Conservation (phyloP, 2,888 invertebrate species). For the Reticulitermes lucifugus region DNA sequence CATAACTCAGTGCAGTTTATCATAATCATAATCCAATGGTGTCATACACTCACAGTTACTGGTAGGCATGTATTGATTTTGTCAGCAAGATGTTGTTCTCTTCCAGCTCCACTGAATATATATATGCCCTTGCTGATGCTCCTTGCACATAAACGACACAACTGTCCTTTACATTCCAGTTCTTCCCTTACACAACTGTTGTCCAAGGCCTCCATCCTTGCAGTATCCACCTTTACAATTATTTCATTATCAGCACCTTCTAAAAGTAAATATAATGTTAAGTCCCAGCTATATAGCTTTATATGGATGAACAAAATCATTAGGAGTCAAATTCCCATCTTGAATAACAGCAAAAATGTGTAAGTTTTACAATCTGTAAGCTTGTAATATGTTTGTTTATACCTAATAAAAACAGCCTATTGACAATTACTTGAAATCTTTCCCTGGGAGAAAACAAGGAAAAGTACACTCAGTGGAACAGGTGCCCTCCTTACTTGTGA, state of each 20-base stretch:
- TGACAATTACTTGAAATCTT: too few relatives aligned
- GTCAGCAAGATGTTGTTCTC: conserved; percentile 31
- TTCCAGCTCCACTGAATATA: conserved; percentile 34
- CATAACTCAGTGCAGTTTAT: background rate
- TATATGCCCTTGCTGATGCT: background rate
- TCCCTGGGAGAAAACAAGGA: too few relatives aligned
- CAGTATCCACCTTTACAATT: background rate
- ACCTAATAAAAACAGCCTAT: too few relatives aligned
- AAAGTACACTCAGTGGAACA: too few relatives aligned
- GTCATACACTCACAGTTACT: conserved; percentile 34
- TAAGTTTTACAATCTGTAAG: too few relatives aligned
- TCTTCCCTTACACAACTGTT: background rate
- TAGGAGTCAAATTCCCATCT: too few relatives aligned
- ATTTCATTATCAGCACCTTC: background rate
- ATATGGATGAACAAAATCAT: too few relatives aligned
- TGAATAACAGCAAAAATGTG: too few relatives aligned
- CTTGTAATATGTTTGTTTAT: too few relatives aligned
- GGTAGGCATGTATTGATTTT: conserved; percentile 43
- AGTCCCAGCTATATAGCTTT: too few relatives aligned
- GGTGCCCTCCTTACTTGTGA: too few relatives aligned
- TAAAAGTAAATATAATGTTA: background rate
- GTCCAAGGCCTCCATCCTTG: background rate
- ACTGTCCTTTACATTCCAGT: background rate
- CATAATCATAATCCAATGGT: too few relatives aligned
- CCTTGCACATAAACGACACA: conserved; percentile 42